phyloP scores from a whole-genome alignment of 1,140 invertebrate species.

The Druon quercuslanigerum region DNA sequence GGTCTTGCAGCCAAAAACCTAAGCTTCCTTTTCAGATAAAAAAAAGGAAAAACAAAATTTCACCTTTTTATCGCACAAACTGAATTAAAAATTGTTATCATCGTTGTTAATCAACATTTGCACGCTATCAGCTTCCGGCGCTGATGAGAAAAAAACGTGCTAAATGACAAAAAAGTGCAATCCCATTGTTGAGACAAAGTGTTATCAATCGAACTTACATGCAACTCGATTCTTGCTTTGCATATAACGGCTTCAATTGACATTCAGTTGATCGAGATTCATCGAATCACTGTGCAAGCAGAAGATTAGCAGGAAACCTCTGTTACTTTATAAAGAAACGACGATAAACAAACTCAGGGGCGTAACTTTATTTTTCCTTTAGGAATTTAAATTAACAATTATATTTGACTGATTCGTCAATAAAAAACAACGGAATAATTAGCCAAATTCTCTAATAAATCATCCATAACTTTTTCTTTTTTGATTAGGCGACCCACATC shows the following conservation, averaged over 20 bases:
- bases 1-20: too few relatives aligned
- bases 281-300: conserved; percentile 15
- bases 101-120: neutral
- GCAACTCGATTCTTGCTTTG: conserved; percentile 15
- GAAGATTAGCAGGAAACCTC: conserved; percentile 14
- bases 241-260: conserved; percentile 29
- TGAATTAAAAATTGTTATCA: neutral
- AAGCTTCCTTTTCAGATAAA: too few relatives aligned
- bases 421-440: neutral
- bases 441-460: neutral
- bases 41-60: too few relatives aligned
- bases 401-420: neutral
- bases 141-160: neutral
- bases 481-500: too few relatives aligned
- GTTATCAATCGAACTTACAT: neutral
- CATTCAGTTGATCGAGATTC: conserved; percentile 9
- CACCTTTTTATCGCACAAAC: neutral
- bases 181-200: conserved; percentile 15
- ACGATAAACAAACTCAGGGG: neutral
- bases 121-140: neutral
- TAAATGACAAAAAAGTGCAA: neutral
- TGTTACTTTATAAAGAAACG: neutral
- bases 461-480: too few relatives aligned
- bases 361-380: neutral
- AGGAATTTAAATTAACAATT: neutral